Evolutionary conservation across 2,797 vertebrate genomes (phyloP).

Genomic region (Hylomyscus alleni): DNA sequence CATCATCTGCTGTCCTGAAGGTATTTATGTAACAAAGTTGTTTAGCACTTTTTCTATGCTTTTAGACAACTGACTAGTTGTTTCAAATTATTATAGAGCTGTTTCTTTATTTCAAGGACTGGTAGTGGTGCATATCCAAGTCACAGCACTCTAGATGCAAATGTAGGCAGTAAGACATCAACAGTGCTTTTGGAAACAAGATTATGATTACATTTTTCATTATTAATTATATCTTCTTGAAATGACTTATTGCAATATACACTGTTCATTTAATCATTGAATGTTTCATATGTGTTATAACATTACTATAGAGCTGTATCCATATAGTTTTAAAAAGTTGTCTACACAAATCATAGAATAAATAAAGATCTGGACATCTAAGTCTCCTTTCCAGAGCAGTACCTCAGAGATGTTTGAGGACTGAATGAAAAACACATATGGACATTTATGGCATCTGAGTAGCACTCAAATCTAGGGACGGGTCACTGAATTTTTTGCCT

Average conservation of each 20-base stretch:
- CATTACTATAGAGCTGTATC: neutral
- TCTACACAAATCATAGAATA: neutral
- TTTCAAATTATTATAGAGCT: neutral
- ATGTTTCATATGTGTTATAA: neutral
- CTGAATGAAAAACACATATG: neutral
- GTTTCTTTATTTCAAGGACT: constrained; percentile 8
- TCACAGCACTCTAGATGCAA: neutral
- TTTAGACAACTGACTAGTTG: neutral
- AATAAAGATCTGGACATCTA: neutral
- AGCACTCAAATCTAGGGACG: neutral
- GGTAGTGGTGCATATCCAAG: neutral
- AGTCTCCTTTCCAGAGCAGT: neutral
- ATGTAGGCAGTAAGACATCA: neutral
- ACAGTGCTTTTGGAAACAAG: neutral
- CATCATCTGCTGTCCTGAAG: neutral
- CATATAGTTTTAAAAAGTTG: constrained; percentile 5
- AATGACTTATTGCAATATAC: neutral
- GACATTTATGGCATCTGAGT: neutral
- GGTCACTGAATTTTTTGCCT: neutral
- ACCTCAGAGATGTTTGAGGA: neutral
- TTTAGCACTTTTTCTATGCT: neutral
- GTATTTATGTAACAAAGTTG: neutral
- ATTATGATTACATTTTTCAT: constrained; percentile 7
- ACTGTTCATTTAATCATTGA: neutral
- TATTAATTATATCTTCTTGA: constrained; percentile 8